A percentile compares a stretch with the other conserved stretches of the same genome.
phyloP scores from a whole-genome alignment of 2,113 vertebrate genomes.

The Misgurnus anguillicaudatus region DNA sequence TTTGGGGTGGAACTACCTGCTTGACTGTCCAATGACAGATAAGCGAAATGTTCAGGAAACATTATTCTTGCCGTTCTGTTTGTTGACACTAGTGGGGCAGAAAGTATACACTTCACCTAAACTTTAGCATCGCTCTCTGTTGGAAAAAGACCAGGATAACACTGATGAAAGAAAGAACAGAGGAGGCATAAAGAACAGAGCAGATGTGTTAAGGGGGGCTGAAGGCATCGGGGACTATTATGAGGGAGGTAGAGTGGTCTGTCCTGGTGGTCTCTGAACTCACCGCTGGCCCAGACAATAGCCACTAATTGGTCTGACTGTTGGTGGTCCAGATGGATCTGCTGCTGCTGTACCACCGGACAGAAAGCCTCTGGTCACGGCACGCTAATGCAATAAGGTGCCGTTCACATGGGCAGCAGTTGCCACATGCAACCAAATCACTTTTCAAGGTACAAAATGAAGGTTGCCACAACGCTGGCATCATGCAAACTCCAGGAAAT shows the following conservation, averaged over 20 bases:
- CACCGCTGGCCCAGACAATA: slow-evolving; percentile 50
- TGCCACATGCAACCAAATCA: slow-evolving; percentile 11
- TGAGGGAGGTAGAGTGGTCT: slow-evolving; percentile 38
- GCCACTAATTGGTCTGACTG: slow-evolving; percentile 56
- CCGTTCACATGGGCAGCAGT: neutral
- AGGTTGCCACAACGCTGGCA: neutral
- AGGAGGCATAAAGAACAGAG: neutral
- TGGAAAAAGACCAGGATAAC: neutral
- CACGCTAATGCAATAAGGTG: slow-evolving; percentile 23
- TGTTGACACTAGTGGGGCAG: no score
- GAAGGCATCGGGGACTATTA: slow-evolving; percentile 14
- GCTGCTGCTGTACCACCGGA: neutral
- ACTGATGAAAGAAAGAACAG: neutral
- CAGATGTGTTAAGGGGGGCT: slow-evolving; percentile 37
- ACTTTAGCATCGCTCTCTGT: neutral
- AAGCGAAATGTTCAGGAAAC: no score
- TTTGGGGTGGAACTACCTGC: no score
- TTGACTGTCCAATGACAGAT: no score
- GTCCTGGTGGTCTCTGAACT: slow-evolving; percentile 54
- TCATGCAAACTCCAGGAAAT: slow-evolving; percentile 5
- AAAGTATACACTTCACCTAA: neutral
- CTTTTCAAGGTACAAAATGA: neutral
- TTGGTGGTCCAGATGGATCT: slow-evolving; percentile 56
- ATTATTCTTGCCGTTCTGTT: no score
- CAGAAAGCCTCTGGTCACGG: slow-evolving; percentile 39